phyloP scores from a whole-genome alignment of 1,140 invertebrate species.

The Yoshiicerus persimilis region DNA sequence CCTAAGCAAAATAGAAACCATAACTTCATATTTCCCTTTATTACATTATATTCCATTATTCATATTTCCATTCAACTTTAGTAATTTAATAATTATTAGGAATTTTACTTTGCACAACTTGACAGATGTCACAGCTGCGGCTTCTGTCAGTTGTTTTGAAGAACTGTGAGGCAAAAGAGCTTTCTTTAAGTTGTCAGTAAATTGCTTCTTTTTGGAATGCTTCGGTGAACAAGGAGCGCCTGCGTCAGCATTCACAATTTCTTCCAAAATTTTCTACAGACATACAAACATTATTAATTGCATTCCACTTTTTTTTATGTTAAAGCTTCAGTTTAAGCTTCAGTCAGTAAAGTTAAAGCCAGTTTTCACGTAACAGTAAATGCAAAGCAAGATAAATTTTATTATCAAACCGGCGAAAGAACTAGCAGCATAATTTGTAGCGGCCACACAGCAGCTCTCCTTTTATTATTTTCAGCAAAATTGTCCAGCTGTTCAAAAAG shows the following conservation, averaged over 20 bases:
- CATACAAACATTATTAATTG: too few relatives aligned
- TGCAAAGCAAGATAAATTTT: too few relatives aligned
- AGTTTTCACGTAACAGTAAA: too few relatives aligned
- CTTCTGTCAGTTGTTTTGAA: constrained; percentile 86
- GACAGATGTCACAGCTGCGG: constrained; percentile 90
- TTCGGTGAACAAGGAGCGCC: constrained; percentile 81
- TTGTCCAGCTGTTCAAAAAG: constrained; percentile 90
- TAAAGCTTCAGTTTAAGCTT: too few relatives aligned
- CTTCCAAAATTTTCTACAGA: constrained; percentile 82
- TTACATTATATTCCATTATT: too few relatives aligned
- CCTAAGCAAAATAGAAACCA: constrained; percentile 51
- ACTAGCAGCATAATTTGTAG: constrained; percentile 93
- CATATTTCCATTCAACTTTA: too few relatives aligned
- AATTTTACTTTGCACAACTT: constrained; percentile 79
- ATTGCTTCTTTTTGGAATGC: constrained; percentile 88
- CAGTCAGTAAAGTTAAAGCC: too few relatives aligned
- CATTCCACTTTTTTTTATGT: too few relatives aligned
- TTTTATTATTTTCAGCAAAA: constrained; percentile 81
- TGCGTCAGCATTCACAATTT: constrained; percentile 85
- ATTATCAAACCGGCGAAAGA: constrained; percentile 77
- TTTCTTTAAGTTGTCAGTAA: constrained; percentile 88
- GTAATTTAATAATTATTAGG: background rate
- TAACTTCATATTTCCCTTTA: too few relatives aligned
- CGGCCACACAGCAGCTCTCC: constrained; percentile 84
- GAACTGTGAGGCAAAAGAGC: constrained; percentile 78